Percentiles rank a stretch among this genome's conserved stretches.
Evolutionary conservation across 2,113 vertebrate species (phyloP).

Genomic region (Nannospalax galili): DNA sequence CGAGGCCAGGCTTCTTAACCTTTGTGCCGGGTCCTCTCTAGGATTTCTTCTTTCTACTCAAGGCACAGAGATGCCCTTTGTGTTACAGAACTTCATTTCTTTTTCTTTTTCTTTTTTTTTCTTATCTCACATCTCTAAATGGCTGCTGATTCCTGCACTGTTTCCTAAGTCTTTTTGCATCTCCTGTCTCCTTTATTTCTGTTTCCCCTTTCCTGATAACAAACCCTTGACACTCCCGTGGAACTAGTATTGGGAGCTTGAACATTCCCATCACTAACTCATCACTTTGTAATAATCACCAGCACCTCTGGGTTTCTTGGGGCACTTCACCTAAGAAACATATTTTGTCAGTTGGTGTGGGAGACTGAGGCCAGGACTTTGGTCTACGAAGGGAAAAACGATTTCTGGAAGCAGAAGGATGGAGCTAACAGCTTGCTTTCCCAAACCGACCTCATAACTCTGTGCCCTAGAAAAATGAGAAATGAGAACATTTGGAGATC

Average conservation of each 20-base stretch:
- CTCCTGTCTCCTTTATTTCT: background rate
- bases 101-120: background rate
- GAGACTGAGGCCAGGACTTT: background rate
- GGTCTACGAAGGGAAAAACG: background rate
- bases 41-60: background rate
- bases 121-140: background rate
- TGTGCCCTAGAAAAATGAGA: conserved; percentile 73
- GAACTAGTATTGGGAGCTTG: background rate
- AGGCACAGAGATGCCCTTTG: background rate
- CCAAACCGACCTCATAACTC: conserved; percentile 43
- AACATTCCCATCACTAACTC: background rate
- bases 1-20: background rate
- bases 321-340: background rate
- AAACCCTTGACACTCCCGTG: background rate
- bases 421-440: background rate
- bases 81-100: background rate
- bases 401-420: background rate
- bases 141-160: background rate
- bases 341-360: background rate
- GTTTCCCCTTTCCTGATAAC: background rate
- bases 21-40: background rate
- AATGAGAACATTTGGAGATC: conserved; percentile 70
- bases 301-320: background rate
- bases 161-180: background rate
- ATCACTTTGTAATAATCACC: background rate